Conservation (phyloP, 2,797 vertebrate species). For the Poliocrania exsul region DNA sequence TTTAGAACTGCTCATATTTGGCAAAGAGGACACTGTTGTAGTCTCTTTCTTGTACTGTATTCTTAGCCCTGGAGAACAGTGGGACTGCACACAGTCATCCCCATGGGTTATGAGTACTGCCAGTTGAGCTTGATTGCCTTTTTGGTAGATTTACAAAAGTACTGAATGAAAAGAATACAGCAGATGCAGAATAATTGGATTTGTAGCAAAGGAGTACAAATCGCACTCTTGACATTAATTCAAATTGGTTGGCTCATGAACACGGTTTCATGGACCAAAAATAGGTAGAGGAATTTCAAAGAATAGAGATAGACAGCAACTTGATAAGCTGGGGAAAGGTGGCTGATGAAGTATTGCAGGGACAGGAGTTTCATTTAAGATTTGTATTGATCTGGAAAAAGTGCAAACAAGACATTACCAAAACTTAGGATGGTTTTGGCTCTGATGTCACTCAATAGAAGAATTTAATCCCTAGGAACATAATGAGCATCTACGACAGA, state of each 20-base stretch:
- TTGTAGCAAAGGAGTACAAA: constrained; percentile 65
- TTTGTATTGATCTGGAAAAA: constrained; percentile 11
- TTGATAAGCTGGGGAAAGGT: not conserved
- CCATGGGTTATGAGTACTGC: constrained; percentile 23
- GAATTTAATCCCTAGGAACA: not conserved
- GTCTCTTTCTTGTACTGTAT: not conserved
- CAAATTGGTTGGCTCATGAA: constrained; percentile 52
- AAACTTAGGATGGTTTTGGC: not conserved
- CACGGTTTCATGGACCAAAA: constrained; percentile 17
- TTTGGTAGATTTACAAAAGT: constrained; percentile 55
- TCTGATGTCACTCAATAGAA: not conserved
- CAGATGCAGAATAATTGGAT: constrained; percentile 59
- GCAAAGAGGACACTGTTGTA: not conserved
- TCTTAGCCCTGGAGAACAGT: not conserved
- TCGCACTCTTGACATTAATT: constrained; percentile 70
- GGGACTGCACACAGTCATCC: not conserved
- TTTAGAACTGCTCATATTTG: not conserved
- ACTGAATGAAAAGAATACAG: constrained; percentile 48
- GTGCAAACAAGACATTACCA: not conserved
- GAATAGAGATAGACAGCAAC: constrained; percentile 19
- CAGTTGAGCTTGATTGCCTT: constrained; percentile 63
- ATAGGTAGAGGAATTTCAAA: constrained; percentile 56
- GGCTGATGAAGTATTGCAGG: not conserved
- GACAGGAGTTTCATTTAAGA: not conserved
- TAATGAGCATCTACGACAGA: not conserved